A percentile compares a stretch with the other conserved stretches of the same genome.
These are phyloP conservation scores for Pantala flavescens DNA, from an alignment of 1,140 invertebrate genomes.

Conservation along the genomic window DNA sequence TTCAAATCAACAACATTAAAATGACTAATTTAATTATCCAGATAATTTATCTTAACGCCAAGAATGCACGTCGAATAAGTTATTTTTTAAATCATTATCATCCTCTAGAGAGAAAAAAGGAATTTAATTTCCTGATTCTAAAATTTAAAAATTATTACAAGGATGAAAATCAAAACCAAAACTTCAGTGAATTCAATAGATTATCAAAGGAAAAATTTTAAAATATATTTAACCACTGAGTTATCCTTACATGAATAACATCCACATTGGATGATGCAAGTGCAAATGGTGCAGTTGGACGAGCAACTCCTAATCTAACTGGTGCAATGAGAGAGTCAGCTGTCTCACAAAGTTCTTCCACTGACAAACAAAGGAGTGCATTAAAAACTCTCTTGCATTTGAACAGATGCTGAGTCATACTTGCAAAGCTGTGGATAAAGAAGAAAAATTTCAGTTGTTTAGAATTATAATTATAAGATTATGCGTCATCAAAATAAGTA, in stretches of 20 bases:
- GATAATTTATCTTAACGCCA: too few relatives aligned
- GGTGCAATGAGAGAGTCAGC: conserved; percentile 93
- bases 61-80: too few relatives aligned
- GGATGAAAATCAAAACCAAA: too few relatives aligned
- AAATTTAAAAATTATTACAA: too few relatives aligned
- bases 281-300: conserved; percentile 88
- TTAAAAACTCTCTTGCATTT: conserved; percentile 91
- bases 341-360: conserved; percentile 92
- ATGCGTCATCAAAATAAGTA: too few relatives aligned
- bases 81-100: too few relatives aligned
- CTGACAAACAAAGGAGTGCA: conserved; percentile 74
- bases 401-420: conserved; percentile 46
- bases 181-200: background rate
- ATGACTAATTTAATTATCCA: too few relatives aligned
- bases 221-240: conserved; percentile 15
- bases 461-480: too few relatives aligned
- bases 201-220: conserved; percentile 2
- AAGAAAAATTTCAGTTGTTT: too few relatives aligned
- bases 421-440: conserved; percentile 25
- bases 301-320: conserved; percentile 84
- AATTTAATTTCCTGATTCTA: too few relatives aligned
- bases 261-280: conserved; percentile 60
- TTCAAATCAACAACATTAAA: too few relatives aligned
- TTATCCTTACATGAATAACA: conserved; percentile 54
- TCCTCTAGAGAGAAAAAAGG: too few relatives aligned